Base-by-base conservation (phyloP, 2,888 invertebrate genomes). In the Heliconius aoede region DNA sequence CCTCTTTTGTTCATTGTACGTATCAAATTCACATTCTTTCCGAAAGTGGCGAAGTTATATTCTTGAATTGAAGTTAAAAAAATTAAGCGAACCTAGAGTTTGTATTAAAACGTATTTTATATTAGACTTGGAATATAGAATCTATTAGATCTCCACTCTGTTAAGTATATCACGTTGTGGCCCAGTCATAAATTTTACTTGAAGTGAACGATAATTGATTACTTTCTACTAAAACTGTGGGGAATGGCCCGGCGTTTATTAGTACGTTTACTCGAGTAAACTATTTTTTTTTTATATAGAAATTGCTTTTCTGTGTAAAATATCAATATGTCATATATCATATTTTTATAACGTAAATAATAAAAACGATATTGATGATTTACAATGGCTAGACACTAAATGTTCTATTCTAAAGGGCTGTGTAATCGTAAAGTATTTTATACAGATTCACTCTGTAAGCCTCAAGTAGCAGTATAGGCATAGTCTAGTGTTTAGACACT, bases 21-120 rank as follows among this genome's bases (percentile, higher is more conserved):
- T 7, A 65, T 40, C 24, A 65, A 65, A 65, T 65, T 65, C 65
- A 65, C 65, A 65, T 65, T 36, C 24, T 18, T 36, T 40, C 0
- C 36, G 13, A 65, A 65, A 24, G 21, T 18, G 7, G 24, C 28
- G 51, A 61, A 69, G 62, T 21, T 69, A 51, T 60, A 62, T 51
- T 62, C 62, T 55, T 36, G 46, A 71, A 26, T 21, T 62, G 36
- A 36, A 62, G 32, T 64, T 64, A 30, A 72, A 72, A 73, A 36
- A 67, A 58, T 67, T 55, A 62, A 67, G 36, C 65, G 67, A 79
- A 75, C 55, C 72, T 75, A 51, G 64, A 58, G 46, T 64, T 72
- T 68, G 28, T 58, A 55, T 51, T 74, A 71, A 72, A 77, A 77
- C 77, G 72, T 75, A 74, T 77, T 77, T 79, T 77, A 68, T 76